Conservation (phyloP, 2,888 invertebrate species). For the Andrena bucephala region DNA sequence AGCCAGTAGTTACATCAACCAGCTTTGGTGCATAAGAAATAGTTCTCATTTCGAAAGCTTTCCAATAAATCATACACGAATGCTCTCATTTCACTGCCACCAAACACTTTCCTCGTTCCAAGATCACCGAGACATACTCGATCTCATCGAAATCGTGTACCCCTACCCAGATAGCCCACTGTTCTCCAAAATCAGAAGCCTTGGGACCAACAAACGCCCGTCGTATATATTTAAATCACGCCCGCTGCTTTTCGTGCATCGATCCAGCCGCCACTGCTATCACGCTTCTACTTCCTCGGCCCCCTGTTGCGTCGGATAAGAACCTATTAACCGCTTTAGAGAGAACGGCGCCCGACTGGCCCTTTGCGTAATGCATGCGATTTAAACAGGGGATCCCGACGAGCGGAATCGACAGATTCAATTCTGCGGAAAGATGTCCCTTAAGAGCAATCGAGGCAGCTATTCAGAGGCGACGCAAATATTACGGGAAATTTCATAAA, state of each 20-base stretch:
- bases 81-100: no score
- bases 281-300: not conserved
- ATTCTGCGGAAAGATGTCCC: slow-evolving; percentile 64
- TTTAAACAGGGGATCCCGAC: slow-evolving; percentile 44
- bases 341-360: slow-evolving; percentile 17
- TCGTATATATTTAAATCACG: no score
- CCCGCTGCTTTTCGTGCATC: not conserved
- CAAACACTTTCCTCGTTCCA: no score
- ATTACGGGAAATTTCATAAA: slow-evolving; percentile 55
- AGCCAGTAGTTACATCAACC: no score
- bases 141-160: no score
- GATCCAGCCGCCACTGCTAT: not conserved
- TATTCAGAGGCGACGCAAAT: slow-evolving; percentile 57
- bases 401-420: slow-evolving; percentile 66
- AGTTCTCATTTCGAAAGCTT: no score
- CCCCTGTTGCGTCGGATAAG: not conserved
- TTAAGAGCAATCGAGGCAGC: slow-evolving; percentile 53
- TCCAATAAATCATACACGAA: no score
- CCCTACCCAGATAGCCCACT: no score
- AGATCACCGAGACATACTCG: no score
- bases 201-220: no score
- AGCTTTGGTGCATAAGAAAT: no score
- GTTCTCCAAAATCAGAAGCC: no score
- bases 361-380: slow-evolving; percentile 44
- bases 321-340: slow-evolving; percentile 26